A percentile compares a stretch with the other conserved stretches of the same genome.
These are phyloP conservation scores for Daboia siamensis DNA, from an alignment of 2,113 vertebrate genomes.

Conservation along the genomic window DNA sequence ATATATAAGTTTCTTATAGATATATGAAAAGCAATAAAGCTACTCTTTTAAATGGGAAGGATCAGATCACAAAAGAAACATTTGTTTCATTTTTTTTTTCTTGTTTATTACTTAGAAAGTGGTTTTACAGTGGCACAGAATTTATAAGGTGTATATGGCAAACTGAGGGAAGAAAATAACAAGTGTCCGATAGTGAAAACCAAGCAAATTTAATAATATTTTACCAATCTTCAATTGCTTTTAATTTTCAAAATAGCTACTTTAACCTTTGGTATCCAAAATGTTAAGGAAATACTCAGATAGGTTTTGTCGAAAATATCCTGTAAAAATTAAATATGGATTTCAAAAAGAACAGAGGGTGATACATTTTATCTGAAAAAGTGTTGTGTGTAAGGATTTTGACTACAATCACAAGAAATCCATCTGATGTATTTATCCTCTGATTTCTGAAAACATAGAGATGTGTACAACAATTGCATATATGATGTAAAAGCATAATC, in stretches of 20 bases:
- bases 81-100: not conserved
- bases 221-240: not conserved
- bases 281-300: not conserved
- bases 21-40: conserved; percentile 26
- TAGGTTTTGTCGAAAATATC: not conserved
- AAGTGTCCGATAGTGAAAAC: not conserved
- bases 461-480: not conserved
- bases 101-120: conserved; percentile 5
- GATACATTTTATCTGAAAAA: not conserved
- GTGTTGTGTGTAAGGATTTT: not conserved
- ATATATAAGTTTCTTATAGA: not conserved
- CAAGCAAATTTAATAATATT: not conserved
- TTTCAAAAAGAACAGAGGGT: not conserved
- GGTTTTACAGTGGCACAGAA: not conserved
- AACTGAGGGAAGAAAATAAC: not conserved
- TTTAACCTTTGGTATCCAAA: not conserved
- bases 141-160: conserved; percentile 4
- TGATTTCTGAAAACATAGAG: not conserved
- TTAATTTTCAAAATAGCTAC: not conserved
- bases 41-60: not conserved
- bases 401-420: not conserved
- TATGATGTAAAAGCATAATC: not conserved
- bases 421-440: not conserved
- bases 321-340: not conserved
- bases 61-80: not conserved